These are phyloP conservation scores for Stenolophus ochropezus DNA, from an alignment of 2,888 invertebrate species.

Conservation along the genomic window DNA sequence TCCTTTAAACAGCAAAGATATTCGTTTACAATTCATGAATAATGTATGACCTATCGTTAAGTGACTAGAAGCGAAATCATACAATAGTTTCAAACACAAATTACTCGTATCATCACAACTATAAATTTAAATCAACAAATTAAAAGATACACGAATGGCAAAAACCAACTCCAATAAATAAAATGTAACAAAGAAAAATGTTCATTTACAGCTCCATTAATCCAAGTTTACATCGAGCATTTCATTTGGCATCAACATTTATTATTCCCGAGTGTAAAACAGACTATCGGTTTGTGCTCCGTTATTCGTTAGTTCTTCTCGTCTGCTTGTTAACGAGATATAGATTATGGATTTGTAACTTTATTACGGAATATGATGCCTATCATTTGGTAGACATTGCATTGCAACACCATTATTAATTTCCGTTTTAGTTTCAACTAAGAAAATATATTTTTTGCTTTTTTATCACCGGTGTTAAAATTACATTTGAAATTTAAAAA, in stretches of 20 bases:
- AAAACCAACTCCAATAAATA: constrained; percentile 38
- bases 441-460: neutral
- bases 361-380: constrained; percentile 59
- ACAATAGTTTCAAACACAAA: constrained; percentile 24
- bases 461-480: neutral
- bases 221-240: constrained; percentile 45
- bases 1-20: neutral
- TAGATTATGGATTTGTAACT: constrained; percentile 62
- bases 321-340: constrained; percentile 61
- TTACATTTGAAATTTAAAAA: neutral
- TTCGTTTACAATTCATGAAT: constrained; percentile 3
- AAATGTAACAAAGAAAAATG: constrained; percentile 42
- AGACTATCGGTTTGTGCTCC: constrained; percentile 27
- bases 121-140: constrained; percentile 39
- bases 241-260: constrained; percentile 47
- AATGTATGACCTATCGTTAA: neutral
- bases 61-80: neutral
- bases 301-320: neutral
- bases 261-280: constrained; percentile 36
- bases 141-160: constrained; percentile 30
- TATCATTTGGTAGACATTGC: neutral
- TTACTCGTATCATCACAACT: neutral
- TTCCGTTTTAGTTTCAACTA: neutral
- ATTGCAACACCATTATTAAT: neutral
- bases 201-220: constrained; percentile 35